Percentiles rank a stretch among this genome's conserved stretches.
phyloP scores from a whole-genome alignment of 2,113 vertebrate species.

The Halcyon senegalensis region DNA sequence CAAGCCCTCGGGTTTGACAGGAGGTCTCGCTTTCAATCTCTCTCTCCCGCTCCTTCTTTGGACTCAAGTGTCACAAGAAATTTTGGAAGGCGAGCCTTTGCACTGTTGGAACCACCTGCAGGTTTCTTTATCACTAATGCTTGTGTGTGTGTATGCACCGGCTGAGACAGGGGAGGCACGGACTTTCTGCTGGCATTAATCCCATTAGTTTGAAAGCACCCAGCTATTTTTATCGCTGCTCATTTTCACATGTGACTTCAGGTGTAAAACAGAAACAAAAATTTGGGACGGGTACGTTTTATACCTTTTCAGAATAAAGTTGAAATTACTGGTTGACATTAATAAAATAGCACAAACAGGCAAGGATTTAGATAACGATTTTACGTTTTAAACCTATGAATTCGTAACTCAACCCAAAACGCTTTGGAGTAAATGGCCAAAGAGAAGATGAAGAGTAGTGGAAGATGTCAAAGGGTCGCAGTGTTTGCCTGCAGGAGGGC shows the following conservation, averaged over 20 bases:
- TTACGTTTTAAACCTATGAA: background rate
- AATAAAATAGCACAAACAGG: background rate
- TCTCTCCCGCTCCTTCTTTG: background rate
- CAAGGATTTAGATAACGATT: background rate
- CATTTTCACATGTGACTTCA: background rate
- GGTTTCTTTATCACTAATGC: background rate
- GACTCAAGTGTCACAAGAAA: background rate
- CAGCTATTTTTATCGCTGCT: background rate
- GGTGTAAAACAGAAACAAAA: background rate
- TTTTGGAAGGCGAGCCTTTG: conserved; percentile 21
- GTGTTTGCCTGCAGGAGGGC: background rate
- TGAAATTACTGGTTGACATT: background rate
- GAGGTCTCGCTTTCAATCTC: background rate
- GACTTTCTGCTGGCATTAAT: background rate
- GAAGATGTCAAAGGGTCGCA: background rate
- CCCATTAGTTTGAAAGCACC: background rate
- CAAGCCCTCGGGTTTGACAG: background rate
- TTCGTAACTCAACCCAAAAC: background rate
- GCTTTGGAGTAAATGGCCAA: background rate
- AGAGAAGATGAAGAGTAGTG: background rate
- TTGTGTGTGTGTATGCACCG: background rate
- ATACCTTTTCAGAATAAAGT: background rate
- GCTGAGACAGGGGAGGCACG: background rate
- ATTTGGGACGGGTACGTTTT: background rate
- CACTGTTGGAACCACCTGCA: conserved; percentile 8